Percentiles rank a stretch among this genome's conserved stretches.
Conservation (phyloP, 2,888 invertebrate genomes). For the Eurois occulta region DNA sequence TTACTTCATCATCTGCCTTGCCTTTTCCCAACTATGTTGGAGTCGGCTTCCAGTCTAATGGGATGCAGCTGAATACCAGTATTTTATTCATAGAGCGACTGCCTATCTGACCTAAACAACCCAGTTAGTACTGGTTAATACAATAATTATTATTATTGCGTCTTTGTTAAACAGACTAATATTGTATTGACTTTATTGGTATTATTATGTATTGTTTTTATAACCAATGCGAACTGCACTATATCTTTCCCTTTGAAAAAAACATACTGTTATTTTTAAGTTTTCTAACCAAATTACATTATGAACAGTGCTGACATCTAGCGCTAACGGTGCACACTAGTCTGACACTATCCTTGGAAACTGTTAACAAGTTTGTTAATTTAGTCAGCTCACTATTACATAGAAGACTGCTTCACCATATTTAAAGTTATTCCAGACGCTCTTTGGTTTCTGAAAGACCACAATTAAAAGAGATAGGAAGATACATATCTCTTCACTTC, state of each 20-base stretch:
- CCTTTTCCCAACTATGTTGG: no score
- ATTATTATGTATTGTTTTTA: not conserved
- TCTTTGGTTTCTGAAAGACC: not conserved
- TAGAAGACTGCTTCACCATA: conserved; percentile 34
- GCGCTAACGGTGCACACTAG: conserved; percentile 61
- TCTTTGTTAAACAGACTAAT: not conserved
- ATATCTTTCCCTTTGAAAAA: conserved; percentile 47
- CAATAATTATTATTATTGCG: not conserved
- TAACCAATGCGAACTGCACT: not conserved
- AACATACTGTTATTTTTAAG: not conserved
- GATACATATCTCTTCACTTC: not conserved
- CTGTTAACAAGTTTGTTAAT: conserved; percentile 51
- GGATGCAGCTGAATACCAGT: no score
- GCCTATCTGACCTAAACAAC: no score
- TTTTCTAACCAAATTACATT: conserved; percentile 23
- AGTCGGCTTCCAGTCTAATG: no score
- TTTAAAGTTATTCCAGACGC: not conserved
- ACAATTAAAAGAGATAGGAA: not conserved
- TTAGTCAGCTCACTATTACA: conserved; percentile 21
- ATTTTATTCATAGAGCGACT: no score
- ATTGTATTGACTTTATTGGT: not conserved
- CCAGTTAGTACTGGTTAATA: no score
- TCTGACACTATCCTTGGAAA: conserved; percentile 51
- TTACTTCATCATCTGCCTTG: not conserved
- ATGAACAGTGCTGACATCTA: conserved; percentile 60